Evolutionary conservation across 2,797 vertebrate species (phyloP), one percentile per base, ranked within the genome.

Genomic region (Gymnothorax reevesii): DNA sequence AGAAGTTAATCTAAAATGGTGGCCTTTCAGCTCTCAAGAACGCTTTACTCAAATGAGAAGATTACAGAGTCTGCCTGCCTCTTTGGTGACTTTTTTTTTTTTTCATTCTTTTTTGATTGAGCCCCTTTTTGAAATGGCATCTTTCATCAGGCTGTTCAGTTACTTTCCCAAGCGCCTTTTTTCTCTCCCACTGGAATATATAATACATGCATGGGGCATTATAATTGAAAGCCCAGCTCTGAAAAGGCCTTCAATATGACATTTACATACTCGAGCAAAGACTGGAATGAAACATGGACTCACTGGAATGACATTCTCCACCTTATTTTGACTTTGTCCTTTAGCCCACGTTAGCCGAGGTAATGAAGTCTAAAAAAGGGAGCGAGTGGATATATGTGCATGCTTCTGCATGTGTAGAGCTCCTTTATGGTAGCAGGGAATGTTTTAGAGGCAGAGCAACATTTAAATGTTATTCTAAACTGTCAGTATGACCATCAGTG

Each of bases 191-290:
- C 92, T 88, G 80, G 89, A 83, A 88, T 95, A 90, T 95, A 96
- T 96, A 94, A 94, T 94, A 91, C 90, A 95, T 91, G 25, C 57
- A 57, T 62, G 91, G 90, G 73, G 13, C 84, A 90, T 90, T 92
- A 87, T 92, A 91, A 95, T 92, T 94, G 92, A 89, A 92, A 92
- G 87, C 91, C 42, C 82, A 59, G 73, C 60, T 79, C 83, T 80
- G 59, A 88, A 83, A 3, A 15, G 79, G 84, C 85, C 87, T 59
- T 85, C 59, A 84, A 66, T 82, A 80, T 88, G 87, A 82, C 69
- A 79, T 88, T 84, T 88, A 73, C 79, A 88, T 85, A 59, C 83
- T 85, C 79, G 73, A 87, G 83, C 83, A 71, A 84, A 79, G 71
- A 85, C 69, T 6, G 57, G 55, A 69, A 83, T 85, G 77, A 49